Percentiles rank a stretch among this genome's conserved stretches.
These are phyloP conservation scores for Setophaga kirtlandii DNA, from an alignment of 2,113 vertebrate species.

Conservation along the genomic window DNA sequence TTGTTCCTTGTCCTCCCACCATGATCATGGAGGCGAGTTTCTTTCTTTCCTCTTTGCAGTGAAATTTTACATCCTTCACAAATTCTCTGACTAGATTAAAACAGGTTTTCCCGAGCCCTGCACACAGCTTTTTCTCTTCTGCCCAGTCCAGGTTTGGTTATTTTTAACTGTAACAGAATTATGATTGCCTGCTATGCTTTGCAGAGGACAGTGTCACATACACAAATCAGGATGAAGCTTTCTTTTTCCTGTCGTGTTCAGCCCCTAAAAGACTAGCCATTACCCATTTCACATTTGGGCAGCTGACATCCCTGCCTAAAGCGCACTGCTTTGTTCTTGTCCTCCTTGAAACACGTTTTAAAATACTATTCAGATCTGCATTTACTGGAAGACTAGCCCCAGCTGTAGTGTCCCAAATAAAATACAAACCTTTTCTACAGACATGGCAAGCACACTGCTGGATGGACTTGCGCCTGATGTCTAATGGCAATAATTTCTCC, in stretches of 20 bases:
- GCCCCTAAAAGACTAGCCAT: background rate
- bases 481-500: background rate
- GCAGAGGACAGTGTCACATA: background rate
- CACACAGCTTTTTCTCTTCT: background rate
- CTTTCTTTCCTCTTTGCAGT: background rate
- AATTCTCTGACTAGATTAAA: background rate
- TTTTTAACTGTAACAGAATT: background rate
- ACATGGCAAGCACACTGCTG: background rate
- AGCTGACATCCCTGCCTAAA: background rate
- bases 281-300: background rate
- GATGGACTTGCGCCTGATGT: background rate
- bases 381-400: background rate
- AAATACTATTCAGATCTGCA: background rate
- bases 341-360: background rate
- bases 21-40: rapidly evolving
- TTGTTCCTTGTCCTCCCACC: background rate
- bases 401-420: background rate
- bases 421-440: background rate
- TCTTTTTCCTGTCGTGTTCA: background rate
- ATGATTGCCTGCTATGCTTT: background rate
- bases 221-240: background rate
- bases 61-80: background rate
- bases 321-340: background rate
- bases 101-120: background rate
- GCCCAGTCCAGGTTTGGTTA: background rate